Base-by-base conservation (phyloP, 2,797 vertebrate genomes). In the Coracias cyanogaster region DNA sequence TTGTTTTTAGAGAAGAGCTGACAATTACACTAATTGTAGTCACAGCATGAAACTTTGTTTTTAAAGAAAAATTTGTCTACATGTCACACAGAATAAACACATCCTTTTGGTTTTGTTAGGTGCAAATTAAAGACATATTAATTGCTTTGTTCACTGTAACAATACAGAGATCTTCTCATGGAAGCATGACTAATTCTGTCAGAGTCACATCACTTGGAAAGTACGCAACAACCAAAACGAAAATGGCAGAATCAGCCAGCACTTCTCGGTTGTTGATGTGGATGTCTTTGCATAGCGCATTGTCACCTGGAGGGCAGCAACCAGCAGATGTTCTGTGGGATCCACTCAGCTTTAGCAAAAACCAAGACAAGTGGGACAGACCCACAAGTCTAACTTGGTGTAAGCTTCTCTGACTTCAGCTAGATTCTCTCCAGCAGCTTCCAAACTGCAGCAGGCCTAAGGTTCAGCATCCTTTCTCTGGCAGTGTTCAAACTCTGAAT, bases 11-110 rank as follows among this genome's bases (percentile, higher is more conserved):
- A 98, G 98, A 98, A 98, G 98, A 97, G 98, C 98, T 98, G 98
- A 99, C 99, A 99, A 99, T 99, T 99, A 99, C 98, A 97, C 98
- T 99, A 98, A 99, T 99, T 98, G 98, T 98, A 96, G 98, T 99
- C 99, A 98, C 99, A 98, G 98, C 98, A 94, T 98, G 98, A 99
- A 99, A 99, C 98, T 98, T 98, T 97, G 98, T 98, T 98, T 98
- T 98, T 97, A 97, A 97, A 96, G 96, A 98, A 98, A 98, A 98
- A 96, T 90, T 97, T 96, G 97, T 97, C 98, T 97, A 95, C 97
- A 97, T 98, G 98, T 98, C 98, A 98, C 97, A 98, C 74, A 96
- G 97, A 98, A 98, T 97, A 98, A 97, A 97, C 55, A 83, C 97
- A 97, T 96, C 90, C 97, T 97, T 98, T 98, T 97, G 95, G 95